A percentile compares a stretch with the other conserved stretches of the same genome.
Conservation (phyloP, 2,797 vertebrate genomes). For the Siniperca scherzeri region DNA sequence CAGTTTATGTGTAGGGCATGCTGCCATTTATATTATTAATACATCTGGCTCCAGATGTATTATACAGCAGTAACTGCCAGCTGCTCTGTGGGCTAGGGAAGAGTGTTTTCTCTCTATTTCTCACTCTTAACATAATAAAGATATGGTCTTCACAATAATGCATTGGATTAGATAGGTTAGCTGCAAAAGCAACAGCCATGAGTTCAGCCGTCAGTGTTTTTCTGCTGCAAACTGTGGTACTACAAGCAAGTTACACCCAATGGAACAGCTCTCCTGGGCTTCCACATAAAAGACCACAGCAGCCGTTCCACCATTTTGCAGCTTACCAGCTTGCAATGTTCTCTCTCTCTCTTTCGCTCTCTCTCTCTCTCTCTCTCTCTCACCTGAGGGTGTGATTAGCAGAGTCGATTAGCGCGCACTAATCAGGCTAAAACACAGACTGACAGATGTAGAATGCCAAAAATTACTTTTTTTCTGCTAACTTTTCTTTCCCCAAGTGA, state of each 20-base stretch:
- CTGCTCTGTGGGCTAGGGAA: constrained; percentile 30
- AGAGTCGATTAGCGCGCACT: constrained; percentile 79
- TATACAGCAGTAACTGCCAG: constrained; percentile 49
- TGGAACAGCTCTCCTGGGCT: constrained; percentile 69
- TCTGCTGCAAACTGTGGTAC: constrained; percentile 53
- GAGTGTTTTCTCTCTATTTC: constrained; percentile 24
- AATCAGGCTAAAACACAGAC: constrained; percentile 80
- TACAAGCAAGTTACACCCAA: constrained; percentile 39
- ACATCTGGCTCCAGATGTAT: constrained; percentile 53
- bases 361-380: constrained; percentile 45
- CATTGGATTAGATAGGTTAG: constrained; percentile 30
- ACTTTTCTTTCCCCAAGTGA: constrained; percentile 71
- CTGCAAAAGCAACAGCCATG: constrained; percentile 24
- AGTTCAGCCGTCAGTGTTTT: constrained; percentile 41
- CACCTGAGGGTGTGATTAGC: constrained; percentile 85
- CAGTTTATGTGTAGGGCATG: background rate
- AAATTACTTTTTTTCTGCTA: constrained; percentile 67
- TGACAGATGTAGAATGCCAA: constrained; percentile 78
- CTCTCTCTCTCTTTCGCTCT: constrained; percentile 39
- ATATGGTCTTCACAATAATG: constrained; percentile 41
- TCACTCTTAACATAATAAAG: constrained; percentile 45
- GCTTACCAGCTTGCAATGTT: constrained; percentile 53
- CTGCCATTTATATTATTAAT: constrained; percentile 30
- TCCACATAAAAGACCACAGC: constrained; percentile 69
- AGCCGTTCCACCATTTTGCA: constrained; percentile 79